These are phyloP conservation scores for Brachionus plicatilis DNA, from an alignment of 1,140 invertebrate species.

Conservation along the genomic window DNA sequence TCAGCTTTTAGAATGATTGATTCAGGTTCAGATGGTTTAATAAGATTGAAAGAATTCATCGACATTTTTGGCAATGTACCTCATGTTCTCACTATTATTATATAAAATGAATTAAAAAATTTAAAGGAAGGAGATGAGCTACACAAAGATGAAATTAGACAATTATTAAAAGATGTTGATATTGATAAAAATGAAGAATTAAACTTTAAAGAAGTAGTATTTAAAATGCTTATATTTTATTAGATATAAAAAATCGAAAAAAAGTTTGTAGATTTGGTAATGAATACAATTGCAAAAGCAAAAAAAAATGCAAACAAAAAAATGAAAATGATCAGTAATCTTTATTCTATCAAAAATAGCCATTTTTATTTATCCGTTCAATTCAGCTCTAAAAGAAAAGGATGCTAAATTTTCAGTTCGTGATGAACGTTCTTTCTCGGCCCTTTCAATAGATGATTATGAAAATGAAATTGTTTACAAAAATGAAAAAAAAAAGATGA, in stretches of 20 bases:
- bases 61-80: background rate
- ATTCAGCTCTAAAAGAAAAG: background rate
- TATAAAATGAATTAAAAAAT: background rate
- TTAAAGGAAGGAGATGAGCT: slow-evolving; percentile 3
- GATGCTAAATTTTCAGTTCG: background rate
- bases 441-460: too few relatives aligned
- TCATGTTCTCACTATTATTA: too few relatives aligned
- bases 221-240: background rate
- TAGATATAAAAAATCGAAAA: background rate
- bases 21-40: background rate
- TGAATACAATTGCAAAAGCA: slow-evolving; percentile 11
- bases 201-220: background rate
- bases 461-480: too few relatives aligned
- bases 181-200: background rate
- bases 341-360: background rate
- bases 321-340: background rate
- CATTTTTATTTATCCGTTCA: background rate
- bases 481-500: too few relatives aligned
- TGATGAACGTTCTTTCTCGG: too few relatives aligned
- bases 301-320: background rate
- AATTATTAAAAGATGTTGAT: background rate
- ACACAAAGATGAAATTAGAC: background rate
- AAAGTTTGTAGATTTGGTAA: background rate
- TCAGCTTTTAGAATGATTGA: slow-evolving; percentile 22
- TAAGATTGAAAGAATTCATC: background rate